These are phyloP conservation scores for Archivesica marissinica DNA, from an alignment of 1,140 invertebrate species.

Conservation along the genomic window DNA sequence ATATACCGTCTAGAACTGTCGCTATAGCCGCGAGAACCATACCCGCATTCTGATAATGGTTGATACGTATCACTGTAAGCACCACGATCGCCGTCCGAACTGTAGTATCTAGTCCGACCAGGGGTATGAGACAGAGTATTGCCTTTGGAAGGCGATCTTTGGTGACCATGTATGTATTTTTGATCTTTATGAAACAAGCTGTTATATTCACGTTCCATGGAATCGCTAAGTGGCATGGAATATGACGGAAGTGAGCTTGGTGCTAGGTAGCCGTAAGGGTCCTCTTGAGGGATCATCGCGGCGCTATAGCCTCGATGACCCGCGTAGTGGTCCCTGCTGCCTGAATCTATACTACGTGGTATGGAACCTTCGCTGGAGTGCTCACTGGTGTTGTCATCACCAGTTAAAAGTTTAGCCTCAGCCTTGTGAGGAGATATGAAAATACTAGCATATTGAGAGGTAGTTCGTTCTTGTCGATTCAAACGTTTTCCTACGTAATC, in stretches of 20 bases:
- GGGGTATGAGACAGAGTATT: constrained; percentile 42
- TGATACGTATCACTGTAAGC: constrained; percentile 58
- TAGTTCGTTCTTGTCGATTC: constrained; percentile 64
- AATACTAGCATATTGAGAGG: constrained; percentile 81
- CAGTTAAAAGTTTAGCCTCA: constrained; percentile 77
- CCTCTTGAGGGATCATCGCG: constrained; percentile 23
- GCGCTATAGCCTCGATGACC: constrained; percentile 69
- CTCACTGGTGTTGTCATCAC: constrained; percentile 78
- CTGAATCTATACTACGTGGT: constrained; percentile 77
- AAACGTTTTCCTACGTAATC: constrained; percentile 67
- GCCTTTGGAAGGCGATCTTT: constrained; percentile 56
- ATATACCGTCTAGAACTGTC: constrained; percentile 72
- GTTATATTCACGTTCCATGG: constrained; percentile 50
- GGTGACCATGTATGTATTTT: constrained; percentile 35
- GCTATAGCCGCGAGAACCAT: constrained; percentile 48
- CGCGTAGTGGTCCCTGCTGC: constrained; percentile 70
- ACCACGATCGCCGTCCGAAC: constrained; percentile 62
- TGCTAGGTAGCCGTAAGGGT: constrained; percentile 57
- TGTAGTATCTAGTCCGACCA: constrained; percentile 52
- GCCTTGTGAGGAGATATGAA: constrained; percentile 80
- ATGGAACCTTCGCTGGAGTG: constrained; percentile 80
- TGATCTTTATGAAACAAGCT: constrained; percentile 27
- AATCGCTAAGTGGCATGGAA: constrained; percentile 42
- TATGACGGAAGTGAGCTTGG: constrained; percentile 47
- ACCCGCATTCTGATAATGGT: constrained; percentile 26